phyloP scores from a whole-genome alignment of 2,113 vertebrate species.

The Himantopus leucocephalus region DNA sequence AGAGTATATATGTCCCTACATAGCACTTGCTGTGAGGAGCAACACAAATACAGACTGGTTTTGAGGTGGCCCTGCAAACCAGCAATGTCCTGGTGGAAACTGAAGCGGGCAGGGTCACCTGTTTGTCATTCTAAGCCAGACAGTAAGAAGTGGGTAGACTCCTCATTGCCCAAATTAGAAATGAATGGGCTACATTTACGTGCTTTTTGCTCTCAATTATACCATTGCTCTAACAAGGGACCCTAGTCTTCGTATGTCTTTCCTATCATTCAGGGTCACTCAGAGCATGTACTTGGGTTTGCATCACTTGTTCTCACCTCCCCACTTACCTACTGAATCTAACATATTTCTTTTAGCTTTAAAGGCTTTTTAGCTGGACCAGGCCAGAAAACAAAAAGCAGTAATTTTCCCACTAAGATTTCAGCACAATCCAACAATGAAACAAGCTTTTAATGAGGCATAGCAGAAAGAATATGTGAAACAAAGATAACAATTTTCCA shows the following conservation, averaged over 20 bases:
- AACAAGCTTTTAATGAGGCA: background rate
- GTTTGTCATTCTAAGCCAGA: background rate
- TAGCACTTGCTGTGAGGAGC: background rate
- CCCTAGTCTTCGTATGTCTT: background rate
- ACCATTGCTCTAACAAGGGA: background rate
- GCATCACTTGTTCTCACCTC: background rate
- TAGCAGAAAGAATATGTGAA: background rate
- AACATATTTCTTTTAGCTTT: background rate
- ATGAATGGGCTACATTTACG: background rate
- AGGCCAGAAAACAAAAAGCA: background rate
- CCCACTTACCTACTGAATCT: background rate
- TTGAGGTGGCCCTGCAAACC: background rate
- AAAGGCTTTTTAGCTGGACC: background rate
- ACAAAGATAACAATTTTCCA: background rate
- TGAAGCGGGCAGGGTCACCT: background rate
- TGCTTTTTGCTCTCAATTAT: background rate
- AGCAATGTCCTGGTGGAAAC: background rate
- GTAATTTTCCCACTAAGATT: background rate
- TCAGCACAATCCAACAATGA: background rate
- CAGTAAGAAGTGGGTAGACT: background rate
- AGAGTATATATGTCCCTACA: background rate
- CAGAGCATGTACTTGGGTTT: background rate
- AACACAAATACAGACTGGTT: background rate
- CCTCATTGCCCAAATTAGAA: constrained; percentile 10
- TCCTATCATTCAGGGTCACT: background rate